Evolutionary conservation across 2,113 vertebrate species (phyloP).

Genomic region (Cololabis saira): DNA sequence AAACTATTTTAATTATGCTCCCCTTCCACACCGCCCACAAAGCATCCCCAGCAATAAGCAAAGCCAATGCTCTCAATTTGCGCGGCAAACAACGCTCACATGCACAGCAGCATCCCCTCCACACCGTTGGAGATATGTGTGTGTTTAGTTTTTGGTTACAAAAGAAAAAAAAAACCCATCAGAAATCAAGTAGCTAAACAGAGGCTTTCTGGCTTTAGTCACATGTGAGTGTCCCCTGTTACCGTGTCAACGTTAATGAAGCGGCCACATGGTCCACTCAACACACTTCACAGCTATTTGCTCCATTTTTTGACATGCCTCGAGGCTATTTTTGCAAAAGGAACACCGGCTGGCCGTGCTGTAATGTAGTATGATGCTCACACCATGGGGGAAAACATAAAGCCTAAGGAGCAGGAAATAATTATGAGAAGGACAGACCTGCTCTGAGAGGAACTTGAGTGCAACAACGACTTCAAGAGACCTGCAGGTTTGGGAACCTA

Average conservation of each 20-base stretch:
- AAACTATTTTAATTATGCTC: conserved; percentile 89
- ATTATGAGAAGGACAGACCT: conserved; percentile 2
- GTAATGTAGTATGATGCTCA: not conserved
- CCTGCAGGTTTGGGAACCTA: not conserved
- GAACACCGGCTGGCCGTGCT: not conserved
- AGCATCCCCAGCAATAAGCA: conserved; percentile 82
- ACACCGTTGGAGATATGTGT: conserved; percentile 7
- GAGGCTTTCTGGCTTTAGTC: not conserved
- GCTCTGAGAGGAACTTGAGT: not conserved
- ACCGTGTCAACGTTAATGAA: not conserved
- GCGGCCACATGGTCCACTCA: not conserved
- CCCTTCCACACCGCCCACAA: conserved; percentile 83
- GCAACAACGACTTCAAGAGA: not conserved
- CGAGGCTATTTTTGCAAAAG: not conserved
- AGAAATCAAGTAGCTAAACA: not conserved
- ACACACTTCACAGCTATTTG: not conserved
- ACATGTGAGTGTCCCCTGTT: not conserved
- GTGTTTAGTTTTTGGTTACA: conserved; percentile 11
- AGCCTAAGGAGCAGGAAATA: conserved; percentile 9
- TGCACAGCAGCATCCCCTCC: conserved; percentile 9
- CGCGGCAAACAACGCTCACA: conserved; percentile 39
- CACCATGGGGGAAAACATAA: not conserved
- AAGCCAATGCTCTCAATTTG: conserved; percentile 71
- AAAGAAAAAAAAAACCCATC: too few species aligned
- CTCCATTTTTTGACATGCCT: not conserved